These are phyloP conservation scores for Rhinichthys osculus DNA, from an alignment of 2,797 vertebrate species.

Conservation along the genomic window DNA sequence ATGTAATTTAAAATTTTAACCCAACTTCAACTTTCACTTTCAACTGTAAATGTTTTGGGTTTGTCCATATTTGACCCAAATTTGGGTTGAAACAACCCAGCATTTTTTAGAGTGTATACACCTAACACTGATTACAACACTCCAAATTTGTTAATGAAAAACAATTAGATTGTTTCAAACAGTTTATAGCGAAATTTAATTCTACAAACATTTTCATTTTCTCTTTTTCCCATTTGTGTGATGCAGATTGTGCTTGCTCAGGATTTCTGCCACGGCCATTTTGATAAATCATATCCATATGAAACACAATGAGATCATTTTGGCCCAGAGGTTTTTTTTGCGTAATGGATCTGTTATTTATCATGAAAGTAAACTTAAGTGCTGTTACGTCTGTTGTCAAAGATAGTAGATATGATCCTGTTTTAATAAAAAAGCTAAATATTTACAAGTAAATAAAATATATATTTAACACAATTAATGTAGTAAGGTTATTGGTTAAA, in stretches of 20 bases:
- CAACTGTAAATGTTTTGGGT: no score
- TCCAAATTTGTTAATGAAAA: background rate
- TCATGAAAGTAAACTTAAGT: conserved; percentile 1
- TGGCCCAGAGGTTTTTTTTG: background rate
- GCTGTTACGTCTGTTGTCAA: background rate
- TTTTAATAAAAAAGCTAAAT: background rate
- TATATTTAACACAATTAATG: background rate
- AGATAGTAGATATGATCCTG: background rate
- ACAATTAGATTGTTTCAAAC: background rate
- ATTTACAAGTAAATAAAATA: background rate
- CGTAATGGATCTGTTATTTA: conserved; percentile 5
- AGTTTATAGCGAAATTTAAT: background rate
- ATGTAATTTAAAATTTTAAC: no score
- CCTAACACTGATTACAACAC: background rate
- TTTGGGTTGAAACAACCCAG: no score
- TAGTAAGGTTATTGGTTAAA: background rate
- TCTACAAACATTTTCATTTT: background rate
- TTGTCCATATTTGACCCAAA: no score
- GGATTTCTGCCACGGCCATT: conserved; percentile 15
- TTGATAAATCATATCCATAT: conserved; percentile 40
- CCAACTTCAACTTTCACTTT: no score
- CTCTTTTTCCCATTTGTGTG: background rate
- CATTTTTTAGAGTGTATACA: background rate
- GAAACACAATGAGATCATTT: conserved; percentile 29
- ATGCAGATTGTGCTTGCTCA: conserved; percentile 1